These are phyloP conservation scores for Daktulosphaira vitifoliae DNA, from an alignment of 1,140 invertebrate species.

Conservation along the genomic window DNA sequence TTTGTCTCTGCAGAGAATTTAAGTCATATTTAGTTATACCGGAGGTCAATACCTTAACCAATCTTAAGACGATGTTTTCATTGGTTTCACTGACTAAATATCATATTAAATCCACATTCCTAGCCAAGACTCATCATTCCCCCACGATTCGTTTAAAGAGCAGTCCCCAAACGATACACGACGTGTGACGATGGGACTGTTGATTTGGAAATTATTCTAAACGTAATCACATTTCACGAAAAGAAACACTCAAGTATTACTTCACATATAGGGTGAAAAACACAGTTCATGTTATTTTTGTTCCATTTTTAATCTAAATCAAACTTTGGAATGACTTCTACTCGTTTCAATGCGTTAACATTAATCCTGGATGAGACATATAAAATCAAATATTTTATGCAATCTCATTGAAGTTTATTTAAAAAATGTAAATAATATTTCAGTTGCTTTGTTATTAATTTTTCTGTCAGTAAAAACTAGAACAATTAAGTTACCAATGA, in stretches of 20 bases:
- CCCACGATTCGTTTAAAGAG: no score
- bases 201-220: slow-evolving; percentile 14
- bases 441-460: no score
- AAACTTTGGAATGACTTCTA: not conserved
- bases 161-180: not conserved
- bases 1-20: no score
- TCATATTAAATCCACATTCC: not conserved
- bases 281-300: not conserved
- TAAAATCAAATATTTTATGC: no score
- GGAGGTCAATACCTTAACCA: not conserved
- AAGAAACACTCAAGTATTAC: not conserved
- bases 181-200: not conserved
- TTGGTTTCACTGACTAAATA: not conserved
- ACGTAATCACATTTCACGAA: not conserved
- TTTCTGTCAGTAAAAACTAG: no score
- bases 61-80: not conserved
- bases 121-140: not conserved
- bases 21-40: no score
- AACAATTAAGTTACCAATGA: no score
- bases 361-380: no score
- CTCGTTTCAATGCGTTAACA: no score
- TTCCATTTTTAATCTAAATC: no score
- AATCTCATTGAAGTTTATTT: no score
- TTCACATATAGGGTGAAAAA: not conserved
- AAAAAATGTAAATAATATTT: no score